These are phyloP conservation scores for Labia minor DNA, from an alignment of 2,888 invertebrate species.

Conservation along the genomic window DNA sequence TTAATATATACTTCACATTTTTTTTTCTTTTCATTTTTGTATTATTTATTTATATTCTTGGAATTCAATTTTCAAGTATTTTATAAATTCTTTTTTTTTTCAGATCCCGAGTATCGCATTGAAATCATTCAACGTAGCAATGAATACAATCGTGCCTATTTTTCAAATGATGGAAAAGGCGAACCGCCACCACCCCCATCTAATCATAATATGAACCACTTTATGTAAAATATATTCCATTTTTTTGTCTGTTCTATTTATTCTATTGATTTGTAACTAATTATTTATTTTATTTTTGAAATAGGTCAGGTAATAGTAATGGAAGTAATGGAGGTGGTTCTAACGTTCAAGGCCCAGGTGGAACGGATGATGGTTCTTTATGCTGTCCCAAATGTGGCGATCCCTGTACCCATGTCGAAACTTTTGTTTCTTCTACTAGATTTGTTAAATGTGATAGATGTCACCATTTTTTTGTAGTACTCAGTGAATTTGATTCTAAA, in stretches of 20 bases:
- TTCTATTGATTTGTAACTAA: too few species aligned
- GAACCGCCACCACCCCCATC: not conserved
- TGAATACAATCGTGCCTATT: not conserved
- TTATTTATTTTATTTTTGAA: not conserved
- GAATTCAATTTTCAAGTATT: too few species aligned
- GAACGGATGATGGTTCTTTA: constrained; percentile 33
- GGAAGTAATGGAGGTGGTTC: not conserved
- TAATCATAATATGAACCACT: not conserved
- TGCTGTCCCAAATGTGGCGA: constrained; percentile 96
- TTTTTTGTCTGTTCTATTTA: not conserved
- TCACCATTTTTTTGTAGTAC: constrained; percentile 92
- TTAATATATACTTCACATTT: too few species aligned
- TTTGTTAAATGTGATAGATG: constrained; percentile 98
- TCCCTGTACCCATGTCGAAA: constrained; percentile 94
- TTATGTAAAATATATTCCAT: not conserved
- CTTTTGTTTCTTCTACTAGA: constrained; percentile 86
- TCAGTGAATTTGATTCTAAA: constrained; percentile 85
- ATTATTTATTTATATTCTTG: too few species aligned
- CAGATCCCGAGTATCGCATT: not conserved
- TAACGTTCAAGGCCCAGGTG: constrained; percentile 7
- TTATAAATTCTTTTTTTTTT: not conserved
- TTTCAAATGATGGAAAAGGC: not conserved
- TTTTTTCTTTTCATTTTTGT: too few species aligned
- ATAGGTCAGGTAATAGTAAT: not conserved
- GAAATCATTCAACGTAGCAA: not conserved